A percentile compares a stretch with the other conserved stretches of the same genome.
Evolutionary conservation across 2,888 invertebrate species (phyloP).

Genomic region (Cryptops parisi): DNA sequence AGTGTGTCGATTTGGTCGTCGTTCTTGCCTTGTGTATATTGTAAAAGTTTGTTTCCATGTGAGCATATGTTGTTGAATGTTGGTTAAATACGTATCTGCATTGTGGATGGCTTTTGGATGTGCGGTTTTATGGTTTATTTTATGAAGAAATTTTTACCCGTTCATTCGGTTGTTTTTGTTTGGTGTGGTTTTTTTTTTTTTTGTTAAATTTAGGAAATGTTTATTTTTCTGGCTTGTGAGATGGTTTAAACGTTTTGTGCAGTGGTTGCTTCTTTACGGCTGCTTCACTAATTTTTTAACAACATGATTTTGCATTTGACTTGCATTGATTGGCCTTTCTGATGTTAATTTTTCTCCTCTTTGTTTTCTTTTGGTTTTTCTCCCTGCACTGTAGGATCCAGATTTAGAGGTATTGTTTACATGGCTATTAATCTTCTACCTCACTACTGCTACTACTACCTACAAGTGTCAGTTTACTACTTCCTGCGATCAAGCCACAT

Average conservation of each 20-base stretch:
- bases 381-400: slow-evolving; percentile 13
- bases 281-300: not conserved
- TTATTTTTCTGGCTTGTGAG: too few species aligned
- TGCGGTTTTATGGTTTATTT: too few species aligned
- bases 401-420: slow-evolving; percentile 14
- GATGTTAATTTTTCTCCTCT: not conserved
- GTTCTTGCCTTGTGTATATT: too few species aligned
- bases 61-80: too few species aligned
- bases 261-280: not conserved
- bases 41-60: too few species aligned
- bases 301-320: not conserved
- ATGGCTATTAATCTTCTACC: slow-evolving; percentile 3
- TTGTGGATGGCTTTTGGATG: too few species aligned
- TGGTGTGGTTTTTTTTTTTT: not conserved
- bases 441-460: not conserved
- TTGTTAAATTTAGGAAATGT: too few species aligned
- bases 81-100: too few species aligned
- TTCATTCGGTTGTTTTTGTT: too few species aligned
- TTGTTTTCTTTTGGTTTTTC: slow-evolving; percentile 8
- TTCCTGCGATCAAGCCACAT: too few species aligned
- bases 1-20: too few species aligned
- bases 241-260: not conserved
- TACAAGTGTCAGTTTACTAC: not conserved
- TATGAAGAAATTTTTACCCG: too few species aligned
- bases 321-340: not conserved